Base-by-base conservation (phyloP, 2,888 invertebrate species). In the Drosophila ezoana region DNA sequence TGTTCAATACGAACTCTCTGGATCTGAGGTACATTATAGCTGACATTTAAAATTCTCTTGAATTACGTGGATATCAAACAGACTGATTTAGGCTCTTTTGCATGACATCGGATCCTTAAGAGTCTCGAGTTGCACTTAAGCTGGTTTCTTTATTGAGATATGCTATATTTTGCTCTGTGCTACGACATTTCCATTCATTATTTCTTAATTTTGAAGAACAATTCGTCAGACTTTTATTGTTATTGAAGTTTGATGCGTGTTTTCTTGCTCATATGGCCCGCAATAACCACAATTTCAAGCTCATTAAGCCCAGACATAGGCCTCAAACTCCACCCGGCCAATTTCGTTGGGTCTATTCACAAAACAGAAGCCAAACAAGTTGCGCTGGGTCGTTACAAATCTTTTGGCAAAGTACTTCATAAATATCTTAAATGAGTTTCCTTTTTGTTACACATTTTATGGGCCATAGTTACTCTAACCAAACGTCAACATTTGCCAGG, bases 401-500 rank as follows among this genome's bases (percentile, higher is more conserved):
- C 77, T 75, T 28, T 63, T 72, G 62, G 70, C 49, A 68, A 84
- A 87, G 82, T 74, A 85, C 81, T 85, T 87, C 80, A 87, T 87
- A 84, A 84, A 84, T 87, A 84, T 87, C 87, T 80, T 74, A 78
- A 80, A 81, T 80, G 82, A 74, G 73, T 85, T 87, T 82, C 76
- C 75, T 69, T 82, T 28, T 87, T 84, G 87, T 87, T 87, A 78
- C 78, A 81, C 72, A 76, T 78, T 78, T 78, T 63, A 78, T 79
- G 58, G 65, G 49, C 37, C 28, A 28, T 28, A 28, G 28, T 28
- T 28, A 28, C 28, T 28, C 28, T 28, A 28, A 28, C 28, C 28
- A 28, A 28, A 2, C 74, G 76, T 73, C 70, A 28, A 28, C 28
- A 73, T 76, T 66, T 76, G 76, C 62, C 58, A 69, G 60, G 43